Evolutionary conservation across 2,797 vertebrate genomes (phyloP).

Genomic region (Silurus aristotelis): DNA sequence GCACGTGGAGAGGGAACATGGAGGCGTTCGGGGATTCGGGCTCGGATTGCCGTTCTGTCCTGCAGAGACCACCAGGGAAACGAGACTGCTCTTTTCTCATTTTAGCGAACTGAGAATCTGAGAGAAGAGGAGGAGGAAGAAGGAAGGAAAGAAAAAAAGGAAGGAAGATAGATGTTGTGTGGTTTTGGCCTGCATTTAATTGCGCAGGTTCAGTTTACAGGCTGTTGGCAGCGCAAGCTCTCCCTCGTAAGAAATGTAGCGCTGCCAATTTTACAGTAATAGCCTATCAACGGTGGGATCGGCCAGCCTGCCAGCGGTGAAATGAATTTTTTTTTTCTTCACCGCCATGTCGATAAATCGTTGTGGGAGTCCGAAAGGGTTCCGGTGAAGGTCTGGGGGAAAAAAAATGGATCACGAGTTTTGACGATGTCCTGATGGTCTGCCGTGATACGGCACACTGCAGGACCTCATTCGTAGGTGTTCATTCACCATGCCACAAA

Average conservation of each 20-base stretch:
- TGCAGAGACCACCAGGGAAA: constrained; percentile 18
- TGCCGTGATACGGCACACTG: constrained; percentile 25
- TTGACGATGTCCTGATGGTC: constrained; percentile 7
- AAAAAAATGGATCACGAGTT: not conserved
- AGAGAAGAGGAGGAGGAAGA: not conserved
- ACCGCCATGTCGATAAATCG: constrained; percentile 26
- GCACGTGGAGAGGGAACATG: constrained; percentile 30
- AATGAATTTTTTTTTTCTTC: constrained; percentile 44
- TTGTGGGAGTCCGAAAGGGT: not conserved
- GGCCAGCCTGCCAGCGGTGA: not conserved
- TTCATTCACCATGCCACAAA: not conserved
- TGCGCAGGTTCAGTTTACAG: constrained; percentile 29
- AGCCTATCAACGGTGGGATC: constrained; percentile 28
- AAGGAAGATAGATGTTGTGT: constrained; percentile 15
- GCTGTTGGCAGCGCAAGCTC: constrained; percentile 26
- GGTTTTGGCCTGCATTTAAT: constrained; percentile 37
- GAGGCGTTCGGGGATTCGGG: constrained; percentile 15
- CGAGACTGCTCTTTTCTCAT: constrained; percentile 28
- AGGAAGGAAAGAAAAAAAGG: not conserved
- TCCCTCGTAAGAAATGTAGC: constrained; percentile 36
- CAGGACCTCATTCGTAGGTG: not conserved
- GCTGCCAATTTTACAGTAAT: constrained; percentile 36
- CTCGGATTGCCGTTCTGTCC: not conserved
- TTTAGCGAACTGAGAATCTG: not conserved
- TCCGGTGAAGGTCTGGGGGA: not conserved